phyloP scores from a whole-genome alignment of 2,113 vertebrate genomes.

The Cynocephalus volans region DNA sequence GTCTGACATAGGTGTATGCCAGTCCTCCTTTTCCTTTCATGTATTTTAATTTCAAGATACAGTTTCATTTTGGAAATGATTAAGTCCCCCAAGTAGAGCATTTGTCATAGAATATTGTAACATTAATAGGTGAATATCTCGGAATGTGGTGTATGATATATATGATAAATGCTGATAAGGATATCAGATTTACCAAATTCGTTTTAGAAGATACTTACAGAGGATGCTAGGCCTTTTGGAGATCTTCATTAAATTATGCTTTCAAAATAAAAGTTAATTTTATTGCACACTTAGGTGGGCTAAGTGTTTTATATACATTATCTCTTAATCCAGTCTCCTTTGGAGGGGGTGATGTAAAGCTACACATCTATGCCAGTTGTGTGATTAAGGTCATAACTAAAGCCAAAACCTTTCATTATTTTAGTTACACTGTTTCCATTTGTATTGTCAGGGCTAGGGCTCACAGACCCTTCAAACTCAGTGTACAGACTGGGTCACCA shows the following conservation, averaged over 20 bases:
- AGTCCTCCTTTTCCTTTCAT: neutral
- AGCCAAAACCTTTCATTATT: too few species aligned
- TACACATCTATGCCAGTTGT: too few species aligned
- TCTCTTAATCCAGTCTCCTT: neutral
- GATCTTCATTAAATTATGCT: conserved; percentile 47
- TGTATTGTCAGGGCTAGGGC: too few species aligned
- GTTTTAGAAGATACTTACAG: conserved; percentile 24
- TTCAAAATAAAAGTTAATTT: conserved; percentile 57
- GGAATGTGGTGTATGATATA: neutral
- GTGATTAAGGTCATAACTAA: too few species aligned
- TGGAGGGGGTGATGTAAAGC: too few species aligned
- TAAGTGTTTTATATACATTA: neutral
- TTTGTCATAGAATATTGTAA: neutral
- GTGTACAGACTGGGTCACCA: too few species aligned
- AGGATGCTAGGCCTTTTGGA: neutral
- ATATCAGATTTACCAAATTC: neutral
- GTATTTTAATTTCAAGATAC: conserved; percentile 31
- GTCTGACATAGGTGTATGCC: neutral
- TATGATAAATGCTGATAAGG: neutral
- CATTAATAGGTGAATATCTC: neutral
- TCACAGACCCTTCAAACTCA: too few species aligned
- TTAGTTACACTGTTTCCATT: too few species aligned
- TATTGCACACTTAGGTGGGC: neutral
- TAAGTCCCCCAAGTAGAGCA: neutral
- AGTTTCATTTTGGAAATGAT: conserved; percentile 43